phyloP scores from a whole-genome alignment of 2,113 vertebrate species.

The Capra hircus region DNA sequence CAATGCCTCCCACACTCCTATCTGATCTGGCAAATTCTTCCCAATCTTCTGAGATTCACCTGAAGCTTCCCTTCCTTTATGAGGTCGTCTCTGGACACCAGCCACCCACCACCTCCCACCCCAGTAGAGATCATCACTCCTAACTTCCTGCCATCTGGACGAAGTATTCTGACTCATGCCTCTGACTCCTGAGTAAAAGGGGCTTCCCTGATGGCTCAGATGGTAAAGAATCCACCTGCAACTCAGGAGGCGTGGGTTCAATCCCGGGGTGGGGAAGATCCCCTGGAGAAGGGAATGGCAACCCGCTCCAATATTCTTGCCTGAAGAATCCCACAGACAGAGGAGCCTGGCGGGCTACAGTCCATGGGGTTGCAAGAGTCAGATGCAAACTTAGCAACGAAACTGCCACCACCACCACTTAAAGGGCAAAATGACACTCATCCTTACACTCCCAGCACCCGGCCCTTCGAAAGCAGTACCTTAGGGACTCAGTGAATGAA shows the following conservation, averaged over 20 bases:
- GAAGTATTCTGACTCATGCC: fast-evolving
- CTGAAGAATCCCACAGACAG: neutral
- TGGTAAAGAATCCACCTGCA: neutral
- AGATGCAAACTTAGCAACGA: neutral
- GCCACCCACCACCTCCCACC: neutral
- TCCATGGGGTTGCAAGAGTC: neutral
- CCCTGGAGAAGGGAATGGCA: neutral
- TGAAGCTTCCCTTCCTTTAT: neutral
- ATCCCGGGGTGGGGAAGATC: neutral
- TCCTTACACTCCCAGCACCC: neutral
- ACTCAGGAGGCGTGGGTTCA: fast-evolving
- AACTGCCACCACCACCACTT: neutral
- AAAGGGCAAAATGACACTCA: neutral
- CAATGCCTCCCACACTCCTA: neutral
- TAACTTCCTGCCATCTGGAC: neutral
- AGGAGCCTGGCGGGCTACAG: neutral
- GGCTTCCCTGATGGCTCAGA: neutral
- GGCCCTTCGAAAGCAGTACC: neutral
- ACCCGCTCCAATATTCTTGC: neutral
- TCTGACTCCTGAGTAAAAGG: neutral
- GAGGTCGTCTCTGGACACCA: neutral
- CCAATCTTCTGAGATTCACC: neutral
- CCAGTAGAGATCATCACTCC: neutral
- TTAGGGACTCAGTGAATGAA: neutral
- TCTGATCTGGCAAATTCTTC: neutral